Evolutionary conservation across 1,140 invertebrate genomes (phyloP).

Genomic region (Solen grandis): DNA sequence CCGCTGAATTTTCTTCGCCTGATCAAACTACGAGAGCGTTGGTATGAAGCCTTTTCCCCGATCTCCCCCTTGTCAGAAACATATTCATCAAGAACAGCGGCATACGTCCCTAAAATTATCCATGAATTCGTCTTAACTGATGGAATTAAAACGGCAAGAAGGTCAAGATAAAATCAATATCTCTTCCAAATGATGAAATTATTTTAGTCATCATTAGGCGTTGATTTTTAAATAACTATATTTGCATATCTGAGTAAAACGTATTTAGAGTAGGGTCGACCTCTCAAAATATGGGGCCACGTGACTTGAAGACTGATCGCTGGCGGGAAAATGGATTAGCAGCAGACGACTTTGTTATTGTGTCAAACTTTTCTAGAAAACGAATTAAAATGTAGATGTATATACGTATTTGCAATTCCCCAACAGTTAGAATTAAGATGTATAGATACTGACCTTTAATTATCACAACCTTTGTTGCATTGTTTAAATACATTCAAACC

Average conservation of each 20-base stretch:
- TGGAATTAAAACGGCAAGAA: neutral
- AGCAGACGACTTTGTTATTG: too few species aligned
- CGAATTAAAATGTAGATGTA: too few species aligned
- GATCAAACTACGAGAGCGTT: too few species aligned
- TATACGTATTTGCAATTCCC: too few species aligned
- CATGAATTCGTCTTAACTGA: neutral
- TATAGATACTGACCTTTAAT: too few species aligned
- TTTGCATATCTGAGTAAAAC: neutral
- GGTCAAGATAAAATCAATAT: slow-evolving; percentile 5
- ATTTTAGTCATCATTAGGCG: neutral
- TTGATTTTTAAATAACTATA: slow-evolving; percentile 12
- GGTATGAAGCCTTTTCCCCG: too few species aligned
- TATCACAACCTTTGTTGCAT: too few species aligned
- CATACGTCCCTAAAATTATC: neutral
- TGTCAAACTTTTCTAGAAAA: too few species aligned
- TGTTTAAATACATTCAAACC: too few species aligned
- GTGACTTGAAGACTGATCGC: neutral
- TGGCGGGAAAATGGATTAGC: too few species aligned
- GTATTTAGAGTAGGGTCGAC: neutral
- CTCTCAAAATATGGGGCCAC: neutral
- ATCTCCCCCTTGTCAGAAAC: too few species aligned
- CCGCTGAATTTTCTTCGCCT: neutral
- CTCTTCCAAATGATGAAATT: neutral
- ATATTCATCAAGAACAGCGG: neutral
- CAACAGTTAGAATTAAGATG: too few species aligned